Percentiles rank a stretch among this genome's conserved stretches.
Conservation (phyloP, 2,797 vertebrate species). For the Tolypeutes matacus region DNA sequence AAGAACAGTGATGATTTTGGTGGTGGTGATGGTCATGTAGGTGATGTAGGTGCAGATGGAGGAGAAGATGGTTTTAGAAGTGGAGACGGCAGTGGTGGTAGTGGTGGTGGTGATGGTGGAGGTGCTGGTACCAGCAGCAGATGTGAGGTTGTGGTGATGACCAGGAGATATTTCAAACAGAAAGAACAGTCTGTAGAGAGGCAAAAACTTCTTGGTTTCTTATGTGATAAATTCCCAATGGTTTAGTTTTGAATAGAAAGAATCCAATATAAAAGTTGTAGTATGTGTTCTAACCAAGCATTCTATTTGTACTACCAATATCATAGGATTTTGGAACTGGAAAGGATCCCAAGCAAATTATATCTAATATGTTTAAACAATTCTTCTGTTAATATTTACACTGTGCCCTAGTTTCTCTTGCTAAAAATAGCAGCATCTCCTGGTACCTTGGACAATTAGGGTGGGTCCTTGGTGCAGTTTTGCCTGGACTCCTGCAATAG, state of each 20-base stretch:
- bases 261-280: neutral
- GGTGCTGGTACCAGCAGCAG: neutral
- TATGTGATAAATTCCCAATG: neutral
- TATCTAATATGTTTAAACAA: neutral
- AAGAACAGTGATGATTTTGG: too few relatives aligned
- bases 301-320: neutral
- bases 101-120: too few relatives aligned
- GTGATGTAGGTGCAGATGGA: too few relatives aligned
- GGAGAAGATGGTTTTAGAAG: too few relatives aligned
- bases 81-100: too few relatives aligned
- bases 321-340: neutral
- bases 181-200: neutral
- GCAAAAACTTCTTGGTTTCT: neutral
- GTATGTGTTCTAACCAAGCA: neutral
- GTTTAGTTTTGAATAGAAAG: neutral
- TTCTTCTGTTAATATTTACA: neutral
- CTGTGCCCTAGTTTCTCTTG: neutral
- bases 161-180: neutral
- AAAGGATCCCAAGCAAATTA: neutral
- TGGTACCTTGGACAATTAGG: neutral
- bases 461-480: neutral
- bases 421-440: neutral
- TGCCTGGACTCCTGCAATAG: neutral
- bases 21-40: neutral
- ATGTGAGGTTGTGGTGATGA: neutral